phyloP scores from a whole-genome alignment of 2,888 invertebrate genomes.

The Synergus itoensis region DNA sequence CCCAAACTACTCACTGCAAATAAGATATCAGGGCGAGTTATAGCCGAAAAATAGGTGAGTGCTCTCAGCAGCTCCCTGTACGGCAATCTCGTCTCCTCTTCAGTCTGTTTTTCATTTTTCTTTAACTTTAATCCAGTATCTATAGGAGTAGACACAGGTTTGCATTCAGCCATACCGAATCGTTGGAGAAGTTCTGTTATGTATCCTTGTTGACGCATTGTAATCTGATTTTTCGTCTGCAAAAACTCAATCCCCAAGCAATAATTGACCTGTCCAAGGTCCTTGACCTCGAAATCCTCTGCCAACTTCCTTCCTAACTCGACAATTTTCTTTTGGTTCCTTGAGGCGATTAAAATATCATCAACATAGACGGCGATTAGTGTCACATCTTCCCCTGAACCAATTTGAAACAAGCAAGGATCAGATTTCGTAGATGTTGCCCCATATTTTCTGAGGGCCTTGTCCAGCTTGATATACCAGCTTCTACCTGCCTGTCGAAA shows the following conservation, averaged over 20 bases:
- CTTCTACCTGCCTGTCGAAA: slow-evolving; percentile 32
- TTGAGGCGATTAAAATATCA: slow-evolving; percentile 45
- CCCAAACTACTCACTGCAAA: slow-evolving; percentile 44
- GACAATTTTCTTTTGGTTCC: slow-evolving; percentile 41
- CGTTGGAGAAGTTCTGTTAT: slow-evolving; percentile 41
- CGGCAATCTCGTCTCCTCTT: slow-evolving; percentile 40
- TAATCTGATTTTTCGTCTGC: slow-evolving; percentile 2
- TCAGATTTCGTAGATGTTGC: background rate
- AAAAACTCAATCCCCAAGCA: slow-evolving; percentile 51
- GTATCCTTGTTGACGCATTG: slow-evolving; percentile 47
- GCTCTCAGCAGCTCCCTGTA: slow-evolving; percentile 47
- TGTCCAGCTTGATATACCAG: slow-evolving; percentile 32
- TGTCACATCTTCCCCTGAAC: slow-evolving; percentile 1
- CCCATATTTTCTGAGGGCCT: slow-evolving; percentile 14
- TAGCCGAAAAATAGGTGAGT: slow-evolving; percentile 46
- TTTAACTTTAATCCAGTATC: slow-evolving; percentile 36
- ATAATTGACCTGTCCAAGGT: slow-evolving; percentile 43
- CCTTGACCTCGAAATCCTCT: slow-evolving; percentile 46
- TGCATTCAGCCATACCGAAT: slow-evolving; percentile 50
- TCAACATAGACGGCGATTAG: slow-evolving; percentile 42
- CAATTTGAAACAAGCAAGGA: slow-evolving; percentile 13
- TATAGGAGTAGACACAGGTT: slow-evolving; percentile 47
- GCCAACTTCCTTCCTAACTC: slow-evolving; percentile 42
- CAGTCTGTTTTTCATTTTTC: slow-evolving; percentile 25
- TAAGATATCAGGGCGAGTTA: slow-evolving; percentile 48